Base-by-base conservation (phyloP, 2,888 invertebrate species). In the Apotomis betuletana region DNA sequence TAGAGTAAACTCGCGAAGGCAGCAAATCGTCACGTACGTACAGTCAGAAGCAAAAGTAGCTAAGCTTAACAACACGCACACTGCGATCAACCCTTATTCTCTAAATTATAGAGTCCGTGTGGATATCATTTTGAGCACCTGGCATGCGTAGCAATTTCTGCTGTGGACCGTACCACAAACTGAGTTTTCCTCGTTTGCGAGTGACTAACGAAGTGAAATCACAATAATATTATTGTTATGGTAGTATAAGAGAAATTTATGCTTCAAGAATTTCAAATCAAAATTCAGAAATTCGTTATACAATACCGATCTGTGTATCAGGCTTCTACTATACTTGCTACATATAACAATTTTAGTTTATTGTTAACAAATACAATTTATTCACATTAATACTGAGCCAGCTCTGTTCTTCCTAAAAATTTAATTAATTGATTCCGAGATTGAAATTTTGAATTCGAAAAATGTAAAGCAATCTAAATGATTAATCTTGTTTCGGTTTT, bases 401-500 rank as follows among this genome's bases (percentile, higher is more conserved):
- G n/a, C 10, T 4, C 41, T 55, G 46, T 52, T n/a, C 52, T 12
- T 36, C 44, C 60, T n/a, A 69, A 46, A 38, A 49, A 12, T 27
- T 55, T 55, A 55, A 38, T 57, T 55, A 55, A 38, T 62, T 49
- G 38, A 51, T 55, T 49, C 15, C 38, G 36, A 15, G 13, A 62
- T 69, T 69, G 12, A 12, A 62, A 57, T 27, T 15, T 49, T 13
- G 15, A 46, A n/a, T 15, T 57, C 44, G 55, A 46, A 5, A 62
- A 54, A 55, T 55, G 38, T 49, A 61, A 41, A 69, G 49, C 57
- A 38, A 69, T 62, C 57, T 62, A 4, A 49, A 46, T 55, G 27
- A 62, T 62, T 63, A 62, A 62, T 62, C 60, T 27, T 46, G 9
- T 60, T 57, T 69, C 15, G 5, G 54, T 57, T 62, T 12, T 38